Conservation (phyloP, 2,113 vertebrate genomes). For the Phyllostomus discolor region DNA sequence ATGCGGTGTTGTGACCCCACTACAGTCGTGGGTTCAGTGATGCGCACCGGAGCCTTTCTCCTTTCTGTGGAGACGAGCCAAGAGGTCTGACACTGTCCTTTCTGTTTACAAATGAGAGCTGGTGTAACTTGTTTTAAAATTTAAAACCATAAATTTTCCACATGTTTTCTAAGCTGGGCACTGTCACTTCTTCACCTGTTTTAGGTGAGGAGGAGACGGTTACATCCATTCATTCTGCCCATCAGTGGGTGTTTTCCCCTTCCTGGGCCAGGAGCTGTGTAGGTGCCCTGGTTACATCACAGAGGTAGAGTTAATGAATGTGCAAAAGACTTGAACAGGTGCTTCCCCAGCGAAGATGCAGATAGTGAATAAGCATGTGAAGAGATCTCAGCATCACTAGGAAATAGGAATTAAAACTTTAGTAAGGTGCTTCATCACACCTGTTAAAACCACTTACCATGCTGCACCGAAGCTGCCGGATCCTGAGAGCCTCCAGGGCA, state of each 20-base stretch:
- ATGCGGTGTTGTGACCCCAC: neutral
- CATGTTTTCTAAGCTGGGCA: neutral
- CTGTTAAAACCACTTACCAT: neutral
- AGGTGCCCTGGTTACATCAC: neutral
- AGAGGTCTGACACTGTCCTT: neutral
- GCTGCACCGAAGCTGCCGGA: neutral
- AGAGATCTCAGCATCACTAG: neutral
- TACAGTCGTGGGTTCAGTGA: neutral
- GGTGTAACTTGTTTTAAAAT: neutral
- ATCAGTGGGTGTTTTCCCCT: neutral
- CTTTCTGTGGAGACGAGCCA: neutral
- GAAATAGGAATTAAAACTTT: neutral
- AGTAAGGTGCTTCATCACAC: neutral
- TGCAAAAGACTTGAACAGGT: neutral
- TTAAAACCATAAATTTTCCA: neutral
- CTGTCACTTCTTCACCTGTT: neutral
- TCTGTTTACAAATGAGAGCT: neutral
- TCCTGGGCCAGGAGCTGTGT: neutral
- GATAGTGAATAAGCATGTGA: neutral
- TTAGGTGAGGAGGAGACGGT: neutral
- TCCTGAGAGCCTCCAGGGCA: neutral
- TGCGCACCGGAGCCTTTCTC: neutral
- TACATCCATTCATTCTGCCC: neutral
- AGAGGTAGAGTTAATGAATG: neutral
- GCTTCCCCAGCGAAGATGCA: neutral